Percentiles rank a stretch among this genome's conserved stretches.
Conservation (phyloP, 2,113 vertebrate genomes). For the Tringa solitaria region DNA sequence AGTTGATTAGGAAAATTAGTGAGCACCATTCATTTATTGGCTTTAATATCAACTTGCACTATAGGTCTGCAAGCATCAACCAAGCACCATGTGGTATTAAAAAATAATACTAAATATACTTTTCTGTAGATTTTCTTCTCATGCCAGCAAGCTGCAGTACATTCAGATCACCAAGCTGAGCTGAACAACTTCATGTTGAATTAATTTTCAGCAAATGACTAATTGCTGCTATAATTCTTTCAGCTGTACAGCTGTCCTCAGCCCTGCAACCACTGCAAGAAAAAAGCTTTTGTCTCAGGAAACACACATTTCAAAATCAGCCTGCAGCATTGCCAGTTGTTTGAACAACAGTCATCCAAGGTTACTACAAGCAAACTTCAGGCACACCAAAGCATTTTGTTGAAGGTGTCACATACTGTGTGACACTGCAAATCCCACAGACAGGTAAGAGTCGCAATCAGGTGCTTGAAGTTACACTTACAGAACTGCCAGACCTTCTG, state of each 20-base stretch:
- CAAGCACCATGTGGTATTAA: background rate
- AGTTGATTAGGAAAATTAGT: background rate
- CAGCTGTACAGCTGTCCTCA: too few relatives aligned
- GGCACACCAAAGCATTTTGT: too few relatives aligned
- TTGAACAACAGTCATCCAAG: background rate
- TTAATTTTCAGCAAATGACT: background rate
- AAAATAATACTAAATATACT: background rate
- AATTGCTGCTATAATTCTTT: background rate
- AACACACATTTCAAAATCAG: background rate
- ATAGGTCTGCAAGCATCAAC: background rate
- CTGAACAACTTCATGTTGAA: background rate
- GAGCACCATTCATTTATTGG: background rate
- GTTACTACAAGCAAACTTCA: background rate
- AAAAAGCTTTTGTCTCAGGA: background rate
- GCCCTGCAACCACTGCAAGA: background rate
- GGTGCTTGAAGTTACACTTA: background rate
- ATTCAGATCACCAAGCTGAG: background rate
- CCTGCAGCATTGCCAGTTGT: background rate
- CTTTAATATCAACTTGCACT: background rate
- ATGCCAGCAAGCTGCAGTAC: background rate
- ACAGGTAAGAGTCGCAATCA: accelerated
- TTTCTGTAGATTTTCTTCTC: background rate
- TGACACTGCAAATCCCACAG: accelerated
- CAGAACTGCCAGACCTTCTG: background rate
- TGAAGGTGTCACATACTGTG: accelerated